A percentile compares a stretch with the other conserved stretches of the same genome.
phyloP scores from a whole-genome alignment of 2,888 invertebrate species.

The Drosophila vallismaia region DNA sequence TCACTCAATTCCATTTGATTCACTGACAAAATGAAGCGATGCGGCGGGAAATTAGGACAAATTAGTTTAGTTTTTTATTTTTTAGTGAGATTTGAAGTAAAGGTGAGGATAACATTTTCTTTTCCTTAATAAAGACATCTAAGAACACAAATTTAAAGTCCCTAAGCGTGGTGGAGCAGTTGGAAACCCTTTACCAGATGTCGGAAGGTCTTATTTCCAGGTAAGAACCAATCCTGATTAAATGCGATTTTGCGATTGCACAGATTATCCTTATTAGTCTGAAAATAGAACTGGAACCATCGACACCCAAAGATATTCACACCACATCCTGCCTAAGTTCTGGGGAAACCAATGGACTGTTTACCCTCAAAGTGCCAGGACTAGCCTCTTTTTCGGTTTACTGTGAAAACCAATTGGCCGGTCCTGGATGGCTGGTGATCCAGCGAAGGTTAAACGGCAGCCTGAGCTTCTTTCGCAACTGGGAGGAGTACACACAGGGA shows the following conservation, averaged over 20 bases:
- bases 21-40: conserved; percentile 21
- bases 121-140: too few species aligned
- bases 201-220: conserved; percentile 39
- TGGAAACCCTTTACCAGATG: conserved; percentile 20
- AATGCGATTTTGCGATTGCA: not conserved
- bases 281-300: conserved; percentile 10
- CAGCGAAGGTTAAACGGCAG: conserved; percentile 88
- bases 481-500: conserved; percentile 88
- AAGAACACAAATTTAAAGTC: not conserved
- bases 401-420: conserved; percentile 56
- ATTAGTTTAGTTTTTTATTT: not conserved
- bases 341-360: conserved; percentile 20
- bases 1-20: conserved; percentile 18
- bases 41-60: too few species aligned
- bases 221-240: conserved; percentile 17
- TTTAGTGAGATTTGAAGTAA: not conserved
- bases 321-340: conserved; percentile 54
- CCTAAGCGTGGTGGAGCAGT: conserved; percentile 10
- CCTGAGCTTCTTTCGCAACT: conserved; percentile 87
- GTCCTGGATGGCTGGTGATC: conserved; percentile 88
- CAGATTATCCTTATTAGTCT: not conserved
- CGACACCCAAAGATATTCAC: not conserved
- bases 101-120: not conserved
- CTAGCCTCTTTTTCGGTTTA: conserved; percentile 46
- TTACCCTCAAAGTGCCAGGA: conserved; percentile 80